Percentiles rank a stretch among this genome's conserved stretches.
phyloP scores from a whole-genome alignment of 1,140 invertebrate species.

The Aphelinus atriplicis region DNA sequence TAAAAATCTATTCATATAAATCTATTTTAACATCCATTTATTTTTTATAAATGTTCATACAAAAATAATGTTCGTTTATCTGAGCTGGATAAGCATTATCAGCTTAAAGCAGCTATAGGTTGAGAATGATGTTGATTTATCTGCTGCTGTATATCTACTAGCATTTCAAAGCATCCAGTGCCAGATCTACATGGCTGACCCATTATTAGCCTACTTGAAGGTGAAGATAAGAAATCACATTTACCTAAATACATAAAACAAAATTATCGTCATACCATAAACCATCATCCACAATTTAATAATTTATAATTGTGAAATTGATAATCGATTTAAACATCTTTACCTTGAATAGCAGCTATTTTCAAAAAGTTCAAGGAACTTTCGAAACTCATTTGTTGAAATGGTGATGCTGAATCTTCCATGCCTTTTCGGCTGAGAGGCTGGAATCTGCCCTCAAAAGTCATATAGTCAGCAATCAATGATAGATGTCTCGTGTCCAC shows the following conservation, averaged over 20 bases:
- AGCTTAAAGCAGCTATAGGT: constrained; percentile 1
- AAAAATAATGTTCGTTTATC: constrained; percentile 16
- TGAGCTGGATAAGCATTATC: not conserved
- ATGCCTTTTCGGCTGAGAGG: constrained; percentile 93
- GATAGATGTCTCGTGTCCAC: constrained; percentile 94
- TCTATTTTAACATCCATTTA: constrained; percentile 21
- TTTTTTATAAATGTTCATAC: constrained; percentile 25
- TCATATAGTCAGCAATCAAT: constrained; percentile 98
- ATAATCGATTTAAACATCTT: constrained; percentile 25
- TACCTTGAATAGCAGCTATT: constrained; percentile 77
- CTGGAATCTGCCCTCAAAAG: constrained; percentile 87
- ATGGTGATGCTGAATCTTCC: constrained; percentile 84
- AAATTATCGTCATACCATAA: not conserved
- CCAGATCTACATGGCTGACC: constrained; percentile 86
- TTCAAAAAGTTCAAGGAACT: constrained; percentile 89
- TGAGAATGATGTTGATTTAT: constrained; percentile 16
- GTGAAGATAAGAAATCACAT: constrained; percentile 82
- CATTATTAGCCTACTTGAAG: constrained; percentile 88
- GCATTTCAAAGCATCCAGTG: constrained; percentile 80
- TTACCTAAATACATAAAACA: constrained; percentile 65
- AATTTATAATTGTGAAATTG: not conserved
- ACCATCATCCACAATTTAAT: not conserved
- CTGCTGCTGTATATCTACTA: constrained; percentile 46
- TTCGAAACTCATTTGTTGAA: constrained; percentile 99
- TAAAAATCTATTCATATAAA: no score